Evolutionary conservation across 2,888 invertebrate species (phyloP).

Genomic region (Agonum fuliginosum): DNA sequence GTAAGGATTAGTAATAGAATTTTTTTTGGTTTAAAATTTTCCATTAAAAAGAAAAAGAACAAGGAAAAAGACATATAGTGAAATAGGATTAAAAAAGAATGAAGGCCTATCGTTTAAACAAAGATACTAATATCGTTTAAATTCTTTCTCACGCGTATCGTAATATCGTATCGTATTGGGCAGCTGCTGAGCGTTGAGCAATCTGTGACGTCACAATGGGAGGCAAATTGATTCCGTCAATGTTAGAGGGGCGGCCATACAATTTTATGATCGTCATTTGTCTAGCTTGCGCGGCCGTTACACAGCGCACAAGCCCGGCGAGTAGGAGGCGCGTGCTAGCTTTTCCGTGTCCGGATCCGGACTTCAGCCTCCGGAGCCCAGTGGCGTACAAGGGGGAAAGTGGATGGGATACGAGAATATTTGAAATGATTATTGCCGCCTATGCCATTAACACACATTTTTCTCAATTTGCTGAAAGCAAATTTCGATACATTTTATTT

Average conservation of each 20-base stretch:
- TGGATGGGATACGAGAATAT: not conserved
- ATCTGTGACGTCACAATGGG: conserved; percentile 44
- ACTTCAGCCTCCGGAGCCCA: not conserved
- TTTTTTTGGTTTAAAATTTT: too few relatives aligned
- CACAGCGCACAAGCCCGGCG: conserved; percentile 15
- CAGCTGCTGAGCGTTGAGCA: conserved; percentile 45
- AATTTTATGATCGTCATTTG: conserved; percentile 63
- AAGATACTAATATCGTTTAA: conserved; percentile 34
- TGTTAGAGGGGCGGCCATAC: conserved; percentile 57
- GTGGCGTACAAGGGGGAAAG: conserved; percentile 8
- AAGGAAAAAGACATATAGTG: not conserved
- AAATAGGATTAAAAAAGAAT: conserved; percentile 28
- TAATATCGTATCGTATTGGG: conserved; percentile 5
- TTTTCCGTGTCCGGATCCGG: conserved; percentile 18
- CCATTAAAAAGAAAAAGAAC: not conserved
- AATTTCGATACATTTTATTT: conserved; percentile 41
- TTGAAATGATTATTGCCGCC: conserved; percentile 20
- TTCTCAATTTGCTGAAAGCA: conserved; percentile 39
- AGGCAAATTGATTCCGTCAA: conserved; percentile 62
- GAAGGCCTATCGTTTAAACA: conserved; percentile 24
- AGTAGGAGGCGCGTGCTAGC: conserved; percentile 30
- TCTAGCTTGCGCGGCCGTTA: conserved; percentile 54
- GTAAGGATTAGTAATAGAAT: too few relatives aligned
- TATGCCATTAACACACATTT: conserved; percentile 33
- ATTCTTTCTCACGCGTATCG: conserved; percentile 27